These are phyloP conservation scores for Busseola fusca DNA, from an alignment of 2,888 invertebrate species.

Conservation along the genomic window DNA sequence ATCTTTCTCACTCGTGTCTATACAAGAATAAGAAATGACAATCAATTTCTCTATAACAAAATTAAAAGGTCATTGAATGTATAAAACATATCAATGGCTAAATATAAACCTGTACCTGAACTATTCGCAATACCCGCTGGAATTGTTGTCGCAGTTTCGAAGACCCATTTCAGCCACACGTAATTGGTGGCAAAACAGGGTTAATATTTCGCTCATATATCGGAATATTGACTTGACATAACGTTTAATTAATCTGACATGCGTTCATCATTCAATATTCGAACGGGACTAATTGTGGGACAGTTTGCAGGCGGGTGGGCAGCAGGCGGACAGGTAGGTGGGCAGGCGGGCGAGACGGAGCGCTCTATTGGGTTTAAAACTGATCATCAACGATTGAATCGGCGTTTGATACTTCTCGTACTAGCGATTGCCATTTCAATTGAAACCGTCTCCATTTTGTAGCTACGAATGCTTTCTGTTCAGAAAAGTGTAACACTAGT, in stretches of 20 bases:
- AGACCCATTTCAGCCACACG: not conserved
- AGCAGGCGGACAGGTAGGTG: not conserved
- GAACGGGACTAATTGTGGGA: not conserved
- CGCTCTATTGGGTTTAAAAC: not conserved
- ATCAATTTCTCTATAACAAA: not conserved
- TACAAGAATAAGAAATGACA: not conserved
- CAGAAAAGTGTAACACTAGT: not conserved
- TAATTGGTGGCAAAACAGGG: conserved; percentile 3
- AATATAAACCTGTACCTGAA: not conserved
- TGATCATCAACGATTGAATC: conserved; percentile 4
- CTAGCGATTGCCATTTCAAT: not conserved
- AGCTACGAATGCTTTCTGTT: not conserved
- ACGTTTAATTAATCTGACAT: conserved; percentile 7
- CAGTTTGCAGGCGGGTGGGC: not conserved
- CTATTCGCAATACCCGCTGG: not conserved
- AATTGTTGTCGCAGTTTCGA: not conserved
- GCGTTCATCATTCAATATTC: conserved; percentile 16
- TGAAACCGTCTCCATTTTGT: not conserved
- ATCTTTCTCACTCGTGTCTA: too few species aligned
- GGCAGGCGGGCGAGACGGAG: not conserved
- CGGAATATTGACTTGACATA: not conserved
- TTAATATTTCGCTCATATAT: not conserved
- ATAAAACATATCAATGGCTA: not conserved
- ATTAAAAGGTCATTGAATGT: too few species aligned
- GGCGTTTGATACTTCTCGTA: not conserved